Conservation (phyloP, 2,888 invertebrate genomes). For the Vesta saturnalis region DNA sequence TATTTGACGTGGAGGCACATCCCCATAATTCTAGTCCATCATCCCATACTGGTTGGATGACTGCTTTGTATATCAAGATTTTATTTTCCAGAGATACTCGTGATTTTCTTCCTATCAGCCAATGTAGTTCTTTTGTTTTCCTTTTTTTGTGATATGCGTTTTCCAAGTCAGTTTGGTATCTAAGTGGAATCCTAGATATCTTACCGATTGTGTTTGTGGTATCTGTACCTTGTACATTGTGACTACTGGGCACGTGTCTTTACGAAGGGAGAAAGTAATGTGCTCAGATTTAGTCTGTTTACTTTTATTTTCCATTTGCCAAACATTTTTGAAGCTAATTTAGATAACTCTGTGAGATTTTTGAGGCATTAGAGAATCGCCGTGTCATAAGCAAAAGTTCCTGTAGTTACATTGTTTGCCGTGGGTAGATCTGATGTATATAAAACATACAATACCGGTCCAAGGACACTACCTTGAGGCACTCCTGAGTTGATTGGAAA, state of each 20-base stretch:
- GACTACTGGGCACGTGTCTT: background rate
- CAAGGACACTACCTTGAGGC: background rate
- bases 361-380: background rate
- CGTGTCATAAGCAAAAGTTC: background rate
- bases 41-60: too few species aligned
- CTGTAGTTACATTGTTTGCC: background rate
- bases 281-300: background rate
- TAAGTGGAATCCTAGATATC: too few species aligned
- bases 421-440: too few species aligned
- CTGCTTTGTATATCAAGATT: too few species aligned
- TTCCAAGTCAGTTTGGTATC: too few species aligned
- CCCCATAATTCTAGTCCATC: too few species aligned
- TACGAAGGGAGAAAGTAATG: background rate
- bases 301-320: background rate
- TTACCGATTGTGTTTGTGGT: background rate
- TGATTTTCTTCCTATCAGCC: too few species aligned
- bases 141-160: too few species aligned
- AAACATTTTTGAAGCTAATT: background rate
- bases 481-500: too few species aligned
- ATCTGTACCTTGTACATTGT: background rate
- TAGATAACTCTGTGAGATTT: background rate
- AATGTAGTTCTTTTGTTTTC: too few species aligned
- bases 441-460: background rate
- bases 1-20: too few species aligned
- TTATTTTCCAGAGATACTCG: too few species aligned